Percentiles rank a stretch among this genome's conserved stretches.
Conservation (phyloP, 2,113 vertebrate genomes). For the Chloropsis cyanopogon region DNA sequence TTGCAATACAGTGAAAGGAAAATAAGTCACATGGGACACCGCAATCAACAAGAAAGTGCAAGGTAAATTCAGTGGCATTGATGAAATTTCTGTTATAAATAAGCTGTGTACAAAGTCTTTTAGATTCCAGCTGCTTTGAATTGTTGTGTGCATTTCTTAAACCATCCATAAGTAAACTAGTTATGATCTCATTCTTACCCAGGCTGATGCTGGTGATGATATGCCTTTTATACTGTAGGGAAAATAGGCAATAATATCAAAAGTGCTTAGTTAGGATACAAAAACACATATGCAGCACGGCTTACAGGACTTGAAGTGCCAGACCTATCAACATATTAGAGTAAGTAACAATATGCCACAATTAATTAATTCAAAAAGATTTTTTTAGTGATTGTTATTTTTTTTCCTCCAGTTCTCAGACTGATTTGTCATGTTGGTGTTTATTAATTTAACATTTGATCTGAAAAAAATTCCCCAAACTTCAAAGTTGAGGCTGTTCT, state of each 20-base stretch:
- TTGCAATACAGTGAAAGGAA: neutral
- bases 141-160: neutral
- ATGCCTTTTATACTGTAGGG: neutral
- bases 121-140: conserved; percentile 1
- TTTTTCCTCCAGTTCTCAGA: neutral
- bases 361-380: conserved; percentile 55
- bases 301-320: neutral
- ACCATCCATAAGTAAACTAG: neutral
- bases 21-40: neutral
- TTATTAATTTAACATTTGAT: conserved; percentile 67
- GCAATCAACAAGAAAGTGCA: conserved; percentile 1
- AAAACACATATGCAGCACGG: neutral
- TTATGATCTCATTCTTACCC: neutral
- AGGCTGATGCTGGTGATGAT: neutral
- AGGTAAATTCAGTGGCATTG: conserved; percentile 7
- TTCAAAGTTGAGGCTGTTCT: conserved; percentile 67
- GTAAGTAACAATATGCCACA: conserved; percentile 12
- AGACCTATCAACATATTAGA: neutral
- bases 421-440: conserved; percentile 56
- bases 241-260: neutral
- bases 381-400: conserved; percentile 27
- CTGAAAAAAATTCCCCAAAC: conserved; percentile 46
- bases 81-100: conserved; percentile 4
- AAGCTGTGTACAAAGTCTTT: neutral
- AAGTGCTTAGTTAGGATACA: neutral